These are phyloP conservation scores for Adoxophyes honmai DNA, from an alignment of 1,140 invertebrate genomes.

Conservation along the genomic window DNA sequence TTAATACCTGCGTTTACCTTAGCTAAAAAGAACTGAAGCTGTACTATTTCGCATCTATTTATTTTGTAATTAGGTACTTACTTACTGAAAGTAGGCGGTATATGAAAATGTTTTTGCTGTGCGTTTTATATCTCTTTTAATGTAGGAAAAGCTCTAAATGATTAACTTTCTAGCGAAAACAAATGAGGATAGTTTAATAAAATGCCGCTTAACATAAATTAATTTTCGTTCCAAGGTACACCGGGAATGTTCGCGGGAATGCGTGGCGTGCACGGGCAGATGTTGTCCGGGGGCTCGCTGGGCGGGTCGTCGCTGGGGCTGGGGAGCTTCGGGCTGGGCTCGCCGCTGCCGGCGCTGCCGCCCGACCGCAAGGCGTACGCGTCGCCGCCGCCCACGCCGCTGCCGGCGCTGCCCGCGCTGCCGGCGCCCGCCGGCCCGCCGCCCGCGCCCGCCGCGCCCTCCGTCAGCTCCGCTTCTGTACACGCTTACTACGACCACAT, in stretches of 20 bases:
- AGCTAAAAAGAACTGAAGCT: too few relatives aligned
- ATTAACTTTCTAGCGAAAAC: background rate
- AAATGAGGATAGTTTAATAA: background rate
- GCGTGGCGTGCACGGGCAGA: conserved; percentile 59
- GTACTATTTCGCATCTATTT: too few relatives aligned
- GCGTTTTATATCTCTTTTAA: too few relatives aligned
- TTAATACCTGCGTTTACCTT: too few relatives aligned
- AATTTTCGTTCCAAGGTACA: conserved; percentile 36
- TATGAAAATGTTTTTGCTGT: too few relatives aligned
- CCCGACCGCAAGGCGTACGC: conserved; percentile 49
- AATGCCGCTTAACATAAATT: background rate
- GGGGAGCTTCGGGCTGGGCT: conserved; percentile 45
- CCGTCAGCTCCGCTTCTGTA: conserved; percentile 33
- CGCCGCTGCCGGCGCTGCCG: conserved; percentile 40
- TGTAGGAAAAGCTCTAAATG: too few relatives aligned
- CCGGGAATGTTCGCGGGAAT: conserved; percentile 58
- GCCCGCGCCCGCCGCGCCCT: conserved; percentile 30
- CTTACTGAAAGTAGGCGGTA: too few relatives aligned
- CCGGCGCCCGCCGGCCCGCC: conserved; percentile 24
- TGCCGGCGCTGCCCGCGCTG: conserved; percentile 34
- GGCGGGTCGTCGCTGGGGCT: conserved; percentile 44
- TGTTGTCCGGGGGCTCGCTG: conserved; percentile 47
- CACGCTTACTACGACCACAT: conserved; percentile 47
- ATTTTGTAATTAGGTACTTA: too few relatives aligned
- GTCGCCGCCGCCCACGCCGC: conserved; percentile 44